These are phyloP conservation scores for Champsocephalus gunnari DNA, from an alignment of 2,797 vertebrate genomes.

Conservation along the genomic window DNA sequence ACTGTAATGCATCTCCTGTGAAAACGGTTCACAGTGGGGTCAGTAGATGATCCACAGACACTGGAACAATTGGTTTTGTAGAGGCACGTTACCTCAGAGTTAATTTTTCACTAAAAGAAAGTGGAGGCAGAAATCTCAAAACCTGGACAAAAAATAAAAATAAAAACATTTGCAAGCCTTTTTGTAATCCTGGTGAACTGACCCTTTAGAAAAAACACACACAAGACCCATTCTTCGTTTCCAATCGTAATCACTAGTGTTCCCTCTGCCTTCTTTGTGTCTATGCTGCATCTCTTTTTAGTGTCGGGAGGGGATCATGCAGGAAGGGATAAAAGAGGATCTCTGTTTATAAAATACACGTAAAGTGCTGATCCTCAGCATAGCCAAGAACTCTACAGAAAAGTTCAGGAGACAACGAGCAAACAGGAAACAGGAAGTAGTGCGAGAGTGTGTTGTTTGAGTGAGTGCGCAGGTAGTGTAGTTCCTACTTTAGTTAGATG, in stretches of 20 bases:
- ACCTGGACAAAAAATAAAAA: neutral
- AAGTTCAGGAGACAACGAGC: conserved; percentile 34
- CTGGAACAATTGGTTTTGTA: neutral
- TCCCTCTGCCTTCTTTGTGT: conserved; percentile 22
- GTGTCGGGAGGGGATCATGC: conserved; percentile 56
- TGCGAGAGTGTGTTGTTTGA: conserved; percentile 16
- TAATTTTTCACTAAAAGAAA: neutral
- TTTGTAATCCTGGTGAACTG: conserved; percentile 18
- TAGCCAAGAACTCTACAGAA: conserved; percentile 22
- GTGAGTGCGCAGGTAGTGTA: conserved; percentile 27
- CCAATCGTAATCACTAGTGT: neutral
- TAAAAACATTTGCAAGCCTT: neutral
- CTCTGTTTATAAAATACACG: conserved; percentile 24
- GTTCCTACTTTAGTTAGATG: conserved; percentile 83
- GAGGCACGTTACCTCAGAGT: neutral
- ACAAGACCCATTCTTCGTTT: neutral
- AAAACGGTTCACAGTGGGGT: neutral
- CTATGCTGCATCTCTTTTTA: conserved; percentile 12
- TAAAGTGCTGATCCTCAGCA: conserved; percentile 33
- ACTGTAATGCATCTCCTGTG: neutral
- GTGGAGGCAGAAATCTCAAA: neutral
- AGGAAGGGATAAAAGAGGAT: conserved; percentile 31
- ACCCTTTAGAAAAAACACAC: conserved; percentile 7
- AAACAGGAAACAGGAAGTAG: conserved; percentile 46
- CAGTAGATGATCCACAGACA: conserved; percentile 10